Conservation (phyloP, 2,888 invertebrate species). For the Tolmerus cingulatus region DNA sequence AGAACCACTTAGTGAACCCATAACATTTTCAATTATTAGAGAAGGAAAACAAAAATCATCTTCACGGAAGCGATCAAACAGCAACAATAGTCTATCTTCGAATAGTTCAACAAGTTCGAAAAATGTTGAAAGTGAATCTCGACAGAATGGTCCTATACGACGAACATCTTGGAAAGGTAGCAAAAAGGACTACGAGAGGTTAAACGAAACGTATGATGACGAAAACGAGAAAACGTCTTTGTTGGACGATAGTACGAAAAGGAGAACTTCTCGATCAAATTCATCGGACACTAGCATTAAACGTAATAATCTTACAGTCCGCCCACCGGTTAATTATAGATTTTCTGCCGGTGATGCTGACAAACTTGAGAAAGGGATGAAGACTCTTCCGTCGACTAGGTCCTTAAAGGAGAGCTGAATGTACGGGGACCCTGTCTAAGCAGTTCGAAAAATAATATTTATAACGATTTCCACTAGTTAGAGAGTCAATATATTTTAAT, state of each 20-base stretch:
- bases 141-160: slow-evolving; percentile 52
- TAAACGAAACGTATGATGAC: slow-evolving; percentile 55
- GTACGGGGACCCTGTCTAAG: neutral
- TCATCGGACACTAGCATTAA: slow-evolving; percentile 43
- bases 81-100: slow-evolving; percentile 51
- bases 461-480: neutral
- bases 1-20: neutral
- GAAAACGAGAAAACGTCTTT: slow-evolving; percentile 42
- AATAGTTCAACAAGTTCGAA: slow-evolving; percentile 44
- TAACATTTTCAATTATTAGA: slow-evolving; percentile 43
- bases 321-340: slow-evolving; percentile 66
- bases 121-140: neutral
- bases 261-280: slow-evolving; percentile 52
- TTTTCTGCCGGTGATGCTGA: slow-evolving; percentile 76
- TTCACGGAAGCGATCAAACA: slow-evolving; percentile 50
- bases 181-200: slow-evolving; percentile 56
- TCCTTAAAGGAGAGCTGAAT: slow-evolving; percentile 69
- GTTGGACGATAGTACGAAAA: slow-evolving; percentile 43
- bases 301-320: slow-evolving; percentile 46
- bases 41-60: slow-evolving; percentile 53
- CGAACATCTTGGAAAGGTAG: slow-evolving; percentile 57
- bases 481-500: neutral
- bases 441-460: neutral
- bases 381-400: slow-evolving; percentile 70
- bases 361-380: slow-evolving; percentile 68